A percentile compares a stretch with the other conserved stretches of the same genome.
phyloP scores from a whole-genome alignment of 2,113 vertebrate genomes.

The Oryzias woworae region DNA sequence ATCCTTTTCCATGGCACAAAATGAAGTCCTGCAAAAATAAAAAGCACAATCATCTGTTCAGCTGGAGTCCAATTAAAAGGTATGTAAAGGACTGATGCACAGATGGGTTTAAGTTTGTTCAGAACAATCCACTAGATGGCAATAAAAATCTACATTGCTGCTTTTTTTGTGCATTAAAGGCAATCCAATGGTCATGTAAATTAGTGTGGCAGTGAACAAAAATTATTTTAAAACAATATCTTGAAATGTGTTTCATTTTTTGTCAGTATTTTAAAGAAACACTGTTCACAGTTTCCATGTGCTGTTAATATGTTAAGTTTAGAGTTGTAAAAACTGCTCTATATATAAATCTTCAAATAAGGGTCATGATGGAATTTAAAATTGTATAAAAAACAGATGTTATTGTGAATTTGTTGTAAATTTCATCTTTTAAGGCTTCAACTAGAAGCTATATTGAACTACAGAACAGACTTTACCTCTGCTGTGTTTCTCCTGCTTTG shows the following conservation, averaged over 20 bases:
- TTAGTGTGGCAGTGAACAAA: not conserved
- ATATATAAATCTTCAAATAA: too few relatives aligned
- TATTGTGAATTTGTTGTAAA: too few relatives aligned
- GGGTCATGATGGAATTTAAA: too few relatives aligned
- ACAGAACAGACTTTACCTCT: constrained; percentile 65
- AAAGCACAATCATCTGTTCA: not conserved
- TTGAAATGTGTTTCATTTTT: too few relatives aligned
- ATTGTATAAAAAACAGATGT: too few relatives aligned
- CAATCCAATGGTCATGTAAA: not conserved
- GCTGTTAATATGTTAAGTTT: too few relatives aligned
- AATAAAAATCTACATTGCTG: constrained; percentile 4
- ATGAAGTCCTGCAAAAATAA: constrained; percentile 76
- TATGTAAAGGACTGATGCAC: not conserved
- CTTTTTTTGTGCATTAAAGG: not conserved
- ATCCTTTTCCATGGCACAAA: constrained; percentile 82
- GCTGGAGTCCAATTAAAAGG: not conserved
- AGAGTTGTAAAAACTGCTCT: too few relatives aligned
- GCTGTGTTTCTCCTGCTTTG: constrained; percentile 91
- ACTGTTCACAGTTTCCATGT: too few relatives aligned
- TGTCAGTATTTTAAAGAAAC: too few relatives aligned
- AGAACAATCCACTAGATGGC: constrained; percentile 63
- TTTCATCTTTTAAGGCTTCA: too few relatives aligned
- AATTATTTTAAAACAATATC: not conserved
- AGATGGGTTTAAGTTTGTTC: not conserved
- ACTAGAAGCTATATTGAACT: not conserved